phyloP scores from a whole-genome alignment of 2,797 vertebrate species.

The Remorina albescens region DNA sequence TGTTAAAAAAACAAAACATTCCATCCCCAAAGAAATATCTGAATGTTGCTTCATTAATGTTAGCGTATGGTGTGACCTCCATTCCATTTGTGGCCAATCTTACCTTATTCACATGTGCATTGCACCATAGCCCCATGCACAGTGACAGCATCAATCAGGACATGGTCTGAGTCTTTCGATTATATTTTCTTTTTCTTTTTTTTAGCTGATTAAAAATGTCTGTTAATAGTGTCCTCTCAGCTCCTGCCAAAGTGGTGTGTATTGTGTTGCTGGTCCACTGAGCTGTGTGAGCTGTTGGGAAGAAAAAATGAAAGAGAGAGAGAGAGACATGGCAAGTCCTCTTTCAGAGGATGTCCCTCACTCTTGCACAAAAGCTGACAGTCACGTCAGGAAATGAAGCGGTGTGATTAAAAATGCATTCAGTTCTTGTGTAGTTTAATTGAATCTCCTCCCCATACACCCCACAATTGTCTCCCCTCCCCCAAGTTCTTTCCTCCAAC shows the following conservation, averaged over 20 bases:
- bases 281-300: conserved; percentile 38
- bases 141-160: conserved; percentile 19
- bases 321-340: conserved; percentile 41
- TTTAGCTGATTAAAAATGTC: conserved; percentile 48
- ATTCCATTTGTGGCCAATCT: conserved; percentile 15
- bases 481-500: conserved; percentile 24
- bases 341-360: conserved; percentile 42
- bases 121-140: not conserved
- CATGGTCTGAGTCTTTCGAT: conserved; percentile 40
- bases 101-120: conserved; percentile 22
- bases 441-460: conserved; percentile 72
- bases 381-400: conserved; percentile 71
- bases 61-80: not conserved
- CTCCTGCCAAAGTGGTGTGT: conserved; percentile 55
- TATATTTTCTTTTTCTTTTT: conserved; percentile 29
- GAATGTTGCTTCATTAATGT: conserved; percentile 1
- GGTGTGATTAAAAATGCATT: conserved; percentile 81
- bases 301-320: conserved; percentile 19
- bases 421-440: conserved; percentile 76
- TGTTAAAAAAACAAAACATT: not conserved
- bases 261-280: conserved; percentile 49
- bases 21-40: not conserved
- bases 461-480: conserved; percentile 27
- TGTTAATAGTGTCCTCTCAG: conserved; percentile 45
- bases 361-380: conserved; percentile 69